phyloP scores from a whole-genome alignment of 2,888 invertebrate genomes.

The Neuroscelio doddi region DNA sequence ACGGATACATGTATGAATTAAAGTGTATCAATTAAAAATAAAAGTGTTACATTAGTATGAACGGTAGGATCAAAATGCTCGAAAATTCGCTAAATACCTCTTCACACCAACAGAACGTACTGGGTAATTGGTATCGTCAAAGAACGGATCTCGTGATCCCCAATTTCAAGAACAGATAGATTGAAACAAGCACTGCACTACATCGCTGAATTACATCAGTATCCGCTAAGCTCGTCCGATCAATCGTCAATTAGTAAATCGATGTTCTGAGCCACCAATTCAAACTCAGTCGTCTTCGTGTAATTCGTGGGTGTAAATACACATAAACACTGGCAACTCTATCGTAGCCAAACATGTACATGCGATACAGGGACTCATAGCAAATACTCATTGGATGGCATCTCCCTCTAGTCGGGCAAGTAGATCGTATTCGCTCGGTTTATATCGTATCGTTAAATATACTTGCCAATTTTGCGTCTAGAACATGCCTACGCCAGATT shows the following conservation, averaged over 20 bases:
- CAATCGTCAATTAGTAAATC: constrained; percentile 56
- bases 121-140: background rate
- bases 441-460: constrained; percentile 8
- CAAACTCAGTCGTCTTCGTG: constrained; percentile 38
- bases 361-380: constrained; percentile 32
- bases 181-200: constrained; percentile 10
- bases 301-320: constrained; percentile 49
- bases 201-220: constrained; percentile 15
- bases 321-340: constrained; percentile 25
- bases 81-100: no score
- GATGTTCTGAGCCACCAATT: constrained; percentile 36
- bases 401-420: constrained; percentile 7
- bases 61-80: no score
- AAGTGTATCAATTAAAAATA: no score
- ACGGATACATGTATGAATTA: no score
- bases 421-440: constrained; percentile 7
- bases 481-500: constrained; percentile 12
- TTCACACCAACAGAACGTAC: no score
- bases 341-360: constrained; percentile 17
- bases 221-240: constrained; percentile 44
- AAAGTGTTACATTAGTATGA: no score
- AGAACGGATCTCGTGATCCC: constrained; percentile 11
- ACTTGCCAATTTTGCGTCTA: constrained; percentile 4
- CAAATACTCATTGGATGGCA: constrained; percentile 23
- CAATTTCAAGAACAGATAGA: constrained; percentile 11